Percentiles rank a stretch among this genome's conserved stretches.
phyloP scores from a whole-genome alignment of 2,797 vertebrate species.

The Muscicapa comitata region DNA sequence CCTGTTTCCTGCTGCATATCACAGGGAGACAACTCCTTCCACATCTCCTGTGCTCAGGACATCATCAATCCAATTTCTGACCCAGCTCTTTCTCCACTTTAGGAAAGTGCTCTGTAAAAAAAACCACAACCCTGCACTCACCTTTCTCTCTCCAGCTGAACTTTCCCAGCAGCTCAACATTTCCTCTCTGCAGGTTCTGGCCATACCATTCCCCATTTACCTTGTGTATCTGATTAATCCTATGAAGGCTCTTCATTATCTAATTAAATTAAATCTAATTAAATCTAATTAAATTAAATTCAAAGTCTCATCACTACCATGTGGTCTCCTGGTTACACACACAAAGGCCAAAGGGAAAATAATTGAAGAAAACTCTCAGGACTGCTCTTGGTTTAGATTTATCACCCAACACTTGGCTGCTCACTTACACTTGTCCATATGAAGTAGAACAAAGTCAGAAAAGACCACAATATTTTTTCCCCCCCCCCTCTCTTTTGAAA shows the following conservation, averaged over 20 bases:
- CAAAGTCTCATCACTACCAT: background rate
- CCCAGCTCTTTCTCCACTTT: background rate
- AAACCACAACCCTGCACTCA: accelerated
- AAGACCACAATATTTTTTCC: background rate
- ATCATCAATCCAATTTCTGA: background rate
- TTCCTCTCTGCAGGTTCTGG: accelerated
- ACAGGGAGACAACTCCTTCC: background rate
- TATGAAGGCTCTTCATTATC: background rate
- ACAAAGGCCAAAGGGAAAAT: background rate
- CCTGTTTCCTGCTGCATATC: background rate
- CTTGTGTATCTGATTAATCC: background rate
- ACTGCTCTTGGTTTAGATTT: background rate
- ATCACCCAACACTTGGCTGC: background rate
- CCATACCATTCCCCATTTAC: background rate
- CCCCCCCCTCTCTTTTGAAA: too few species aligned
- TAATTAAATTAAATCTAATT: too few species aligned
- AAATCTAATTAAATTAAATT: too few species aligned
- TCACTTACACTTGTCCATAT: background rate
- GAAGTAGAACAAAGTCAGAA: background rate
- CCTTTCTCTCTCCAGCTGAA: background rate
- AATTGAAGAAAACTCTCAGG: background rate
- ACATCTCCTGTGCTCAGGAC: background rate
- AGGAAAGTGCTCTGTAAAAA: background rate
- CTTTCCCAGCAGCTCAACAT: background rate
- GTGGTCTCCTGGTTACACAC: background rate